Conservation (phyloP, 2,797 vertebrate species). For the Bryconaethiops microstoma region DNA sequence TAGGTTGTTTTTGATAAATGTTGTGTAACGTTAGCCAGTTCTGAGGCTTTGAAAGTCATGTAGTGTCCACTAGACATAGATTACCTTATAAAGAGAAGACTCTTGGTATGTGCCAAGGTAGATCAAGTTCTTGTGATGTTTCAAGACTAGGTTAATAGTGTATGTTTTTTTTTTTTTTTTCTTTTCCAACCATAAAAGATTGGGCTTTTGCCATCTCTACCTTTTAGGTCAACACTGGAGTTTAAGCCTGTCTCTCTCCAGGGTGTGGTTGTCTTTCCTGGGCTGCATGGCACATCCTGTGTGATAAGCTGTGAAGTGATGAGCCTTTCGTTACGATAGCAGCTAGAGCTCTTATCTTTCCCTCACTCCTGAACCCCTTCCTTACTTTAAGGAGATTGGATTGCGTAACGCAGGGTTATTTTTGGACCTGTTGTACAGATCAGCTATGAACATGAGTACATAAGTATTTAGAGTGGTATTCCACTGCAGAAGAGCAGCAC, state of each 20-base stretch:
- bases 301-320: constrained; percentile 18
- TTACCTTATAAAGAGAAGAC: not conserved
- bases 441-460: constrained; percentile 37
- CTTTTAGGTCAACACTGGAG: not conserved
- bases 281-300: constrained; percentile 7
- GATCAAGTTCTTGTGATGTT: not conserved
- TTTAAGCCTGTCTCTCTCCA: not conserved
- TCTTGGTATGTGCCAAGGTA: not conserved
- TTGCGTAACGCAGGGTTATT: constrained; percentile 58
- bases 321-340: not conserved
- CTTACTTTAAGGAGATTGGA: constrained; percentile 54
- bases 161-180: not conserved
- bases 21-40: no score
- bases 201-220: not conserved
- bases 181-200: not conserved
- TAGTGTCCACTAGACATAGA: not conserved
- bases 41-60: no score
- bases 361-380: constrained; percentile 37
- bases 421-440: constrained; percentile 46
- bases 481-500: not conserved
- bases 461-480: constrained; percentile 22
- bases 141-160: not conserved
- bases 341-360: constrained; percentile 32
- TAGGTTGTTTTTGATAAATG: no score
- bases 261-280: not conserved